Percentiles rank a stretch among this genome's conserved stretches.
Conservation (phyloP, 2,797 vertebrate genomes). For the Xiphophorus birchmanni region DNA sequence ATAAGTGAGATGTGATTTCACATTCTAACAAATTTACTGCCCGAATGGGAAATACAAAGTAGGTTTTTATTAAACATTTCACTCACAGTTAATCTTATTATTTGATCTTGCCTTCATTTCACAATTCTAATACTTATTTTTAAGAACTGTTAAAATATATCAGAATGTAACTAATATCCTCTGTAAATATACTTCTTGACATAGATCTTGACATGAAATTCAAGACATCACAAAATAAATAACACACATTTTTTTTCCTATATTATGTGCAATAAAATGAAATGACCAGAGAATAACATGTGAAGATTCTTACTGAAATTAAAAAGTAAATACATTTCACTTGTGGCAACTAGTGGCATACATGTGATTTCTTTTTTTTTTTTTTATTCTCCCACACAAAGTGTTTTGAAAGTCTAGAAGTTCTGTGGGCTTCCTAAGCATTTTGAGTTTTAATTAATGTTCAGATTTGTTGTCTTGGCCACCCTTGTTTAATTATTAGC, state of each 20-base stretch:
- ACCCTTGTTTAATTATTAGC: neutral
- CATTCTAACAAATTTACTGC: slow-evolving; percentile 8
- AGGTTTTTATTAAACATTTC: neutral
- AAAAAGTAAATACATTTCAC: too few species aligned
- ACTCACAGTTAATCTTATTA: neutral
- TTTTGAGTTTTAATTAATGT: neutral
- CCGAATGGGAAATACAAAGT: neutral
- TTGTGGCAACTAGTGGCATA: neutral
- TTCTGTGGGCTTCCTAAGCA: neutral
- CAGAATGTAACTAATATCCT: neutral
- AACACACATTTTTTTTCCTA: neutral
- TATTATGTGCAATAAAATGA: neutral
- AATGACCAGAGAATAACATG: neutral
- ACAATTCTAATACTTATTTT: neutral
- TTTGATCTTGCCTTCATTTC: neutral
- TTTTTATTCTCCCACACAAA: neutral
- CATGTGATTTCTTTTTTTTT: neutral
- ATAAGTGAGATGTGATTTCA: slow-evolving; percentile 47
- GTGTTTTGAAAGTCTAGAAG: neutral
- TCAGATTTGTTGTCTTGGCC: neutral
- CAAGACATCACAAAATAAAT: neutral
- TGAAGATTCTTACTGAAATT: neutral
- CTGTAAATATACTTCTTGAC: neutral
- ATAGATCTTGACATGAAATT: neutral
- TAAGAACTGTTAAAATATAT: neutral